Conservation (phyloP, 2,797 vertebrate species). For the Rhynchotus rufescens region DNA sequence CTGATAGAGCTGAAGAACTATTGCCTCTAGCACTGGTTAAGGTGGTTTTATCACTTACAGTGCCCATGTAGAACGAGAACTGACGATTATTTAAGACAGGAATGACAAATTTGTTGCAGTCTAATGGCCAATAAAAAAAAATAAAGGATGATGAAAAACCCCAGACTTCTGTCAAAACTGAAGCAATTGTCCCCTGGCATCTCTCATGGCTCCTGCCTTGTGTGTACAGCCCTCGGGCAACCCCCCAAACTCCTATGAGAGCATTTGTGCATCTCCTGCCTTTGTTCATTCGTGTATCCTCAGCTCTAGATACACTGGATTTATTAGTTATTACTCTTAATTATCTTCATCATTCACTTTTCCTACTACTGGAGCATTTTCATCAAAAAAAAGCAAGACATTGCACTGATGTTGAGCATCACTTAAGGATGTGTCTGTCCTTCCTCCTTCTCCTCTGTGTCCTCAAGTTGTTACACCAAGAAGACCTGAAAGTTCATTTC, state of each 20-base stretch:
- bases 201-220: not conserved
- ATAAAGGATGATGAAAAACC: not conserved
- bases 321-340: not conserved
- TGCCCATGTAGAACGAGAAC: not conserved
- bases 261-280: not conserved
- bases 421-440: not conserved
- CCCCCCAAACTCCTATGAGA: not conserved
- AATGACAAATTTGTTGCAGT: not conserved
- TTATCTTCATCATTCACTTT: not conserved
- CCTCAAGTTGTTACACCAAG: not conserved
- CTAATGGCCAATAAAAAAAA: not conserved
- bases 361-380: not conserved
- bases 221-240: not conserved
- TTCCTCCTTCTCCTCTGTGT: not conserved
- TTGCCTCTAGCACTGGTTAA: not conserved
- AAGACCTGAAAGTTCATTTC: constrained; percentile 21
- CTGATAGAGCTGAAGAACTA: not conserved
- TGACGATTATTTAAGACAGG: not conserved
- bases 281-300: not conserved
- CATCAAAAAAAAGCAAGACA: not conserved
- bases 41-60: not conserved
- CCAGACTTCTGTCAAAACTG: not conserved
- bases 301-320: not conserved
- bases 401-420: not conserved
- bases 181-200: rapidly evolving